Base-by-base conservation (phyloP, 1,140 invertebrate genomes). In the Brachionus angularis region DNA sequence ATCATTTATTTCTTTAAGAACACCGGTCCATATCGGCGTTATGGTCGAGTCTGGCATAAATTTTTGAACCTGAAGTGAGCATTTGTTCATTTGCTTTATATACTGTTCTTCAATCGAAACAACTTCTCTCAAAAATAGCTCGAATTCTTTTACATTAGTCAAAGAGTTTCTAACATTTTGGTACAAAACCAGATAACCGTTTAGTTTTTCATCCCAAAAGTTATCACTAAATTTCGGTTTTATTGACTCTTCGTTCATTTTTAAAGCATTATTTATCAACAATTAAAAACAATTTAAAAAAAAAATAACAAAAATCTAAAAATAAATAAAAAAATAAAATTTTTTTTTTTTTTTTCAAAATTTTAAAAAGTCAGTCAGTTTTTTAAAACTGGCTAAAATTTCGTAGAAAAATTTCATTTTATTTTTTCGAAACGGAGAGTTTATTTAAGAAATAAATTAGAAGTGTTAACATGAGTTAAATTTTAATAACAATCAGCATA, bases 151-250 rank as follows among this genome's bases (percentile, higher is more conserved):
- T 5, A 49, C 25, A 23, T 21, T 67, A 21, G 46, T 18, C 3
- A 25, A 42, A 5, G 62, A 46, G 12, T 67, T 42, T 2, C 62
- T 39, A n/a, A 67, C n/a, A 67, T 67, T 67, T 10, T 23, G 25
- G 23, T 5, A 47, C 23, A 67, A 21, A 4, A 5, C 5, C 5
- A 23, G 18, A 14, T 47, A 67, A 33, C 62, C 62, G 1, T 29
- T 47, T 18, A 67, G 21, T 10, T 67, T n/a, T 8, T 46, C 62
- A 42, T 67, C 62, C 42, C 42, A 46, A 23, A 67, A 67, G 27
- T 67, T 16, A 21, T 67, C 62, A 18, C 53, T 58, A 58, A 58
- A 58, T 58, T 58, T 58, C n/a, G n/a, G n/a, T n/a, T n/a, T n/a
- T n/a, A n/a, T n/a, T n/a, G n/a, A n/a, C n/a, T n/a, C n/a, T n/a